Conservation (phyloP, 2,113 vertebrate species). For the Hypocryptadius cinnamomeus region DNA sequence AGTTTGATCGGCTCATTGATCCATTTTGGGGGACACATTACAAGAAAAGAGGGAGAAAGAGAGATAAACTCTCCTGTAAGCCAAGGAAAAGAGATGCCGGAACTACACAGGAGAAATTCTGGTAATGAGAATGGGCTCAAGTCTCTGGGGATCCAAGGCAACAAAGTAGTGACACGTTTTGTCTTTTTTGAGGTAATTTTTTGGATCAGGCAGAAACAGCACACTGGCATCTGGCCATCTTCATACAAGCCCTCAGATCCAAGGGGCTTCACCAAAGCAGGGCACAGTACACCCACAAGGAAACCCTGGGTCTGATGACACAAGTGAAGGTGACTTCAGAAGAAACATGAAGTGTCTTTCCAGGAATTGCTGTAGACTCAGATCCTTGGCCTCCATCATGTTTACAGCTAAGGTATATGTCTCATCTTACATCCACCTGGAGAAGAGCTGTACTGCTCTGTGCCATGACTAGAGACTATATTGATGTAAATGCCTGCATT, state of each 20-base stretch:
- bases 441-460: not conserved
- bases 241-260: not conserved
- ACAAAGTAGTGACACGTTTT: not conserved
- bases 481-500: not conserved
- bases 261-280: not conserved
- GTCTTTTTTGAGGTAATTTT: not conserved
- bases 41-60: not conserved
- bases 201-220: not conserved
- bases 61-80: not conserved
- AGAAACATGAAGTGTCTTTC: not conserved
- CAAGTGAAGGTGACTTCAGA: not conserved
- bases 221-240: not conserved
- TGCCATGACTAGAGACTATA: not conserved
- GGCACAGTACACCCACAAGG: not conserved
- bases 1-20: not conserved
- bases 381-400: not conserved
- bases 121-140: not conserved
- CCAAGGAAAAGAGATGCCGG: not conserved
- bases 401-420: not conserved
- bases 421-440: not conserved
- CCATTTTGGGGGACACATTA: not conserved
- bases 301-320: not conserved
- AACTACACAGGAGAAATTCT: not conserved
- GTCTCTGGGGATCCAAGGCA: not conserved
- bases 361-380: not conserved